Base-by-base conservation (phyloP, 2,797 vertebrate genomes). In the Pangasius djambal region DNA sequence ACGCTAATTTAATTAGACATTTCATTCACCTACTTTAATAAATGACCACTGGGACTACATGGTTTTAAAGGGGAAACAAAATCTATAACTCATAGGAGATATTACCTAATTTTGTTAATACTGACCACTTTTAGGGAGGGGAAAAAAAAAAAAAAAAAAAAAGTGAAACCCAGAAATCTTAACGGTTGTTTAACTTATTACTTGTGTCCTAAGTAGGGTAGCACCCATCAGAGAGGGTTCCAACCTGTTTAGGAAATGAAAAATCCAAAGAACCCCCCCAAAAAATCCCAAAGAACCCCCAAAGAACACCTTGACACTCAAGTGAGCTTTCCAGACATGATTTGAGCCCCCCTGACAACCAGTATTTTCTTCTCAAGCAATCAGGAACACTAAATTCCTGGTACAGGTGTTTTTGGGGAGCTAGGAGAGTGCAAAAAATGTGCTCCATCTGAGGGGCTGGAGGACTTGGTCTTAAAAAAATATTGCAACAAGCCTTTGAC, bases 401-500 rank as follows among this genome's bases (percentile, higher is more conserved):
- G n/a, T 31, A 78, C 86, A 79, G 75, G 74, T 78, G 86, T 52
- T 63, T 87, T n/a, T 48, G 2, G 37, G 37, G 34, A 75, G 50
- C 37, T 63, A n/a, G 7, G 13, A 34, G 44, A 50, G 44, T 52
- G 4, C 9, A 9, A 20, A 28, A 63, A 52, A 50, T 7, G 6
- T 78, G 44, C 9, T 28, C 57, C 40, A 65, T 59, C 1, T 77
- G 57, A 18, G n/a, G 20, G 12, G n/a, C 20, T 85, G 63, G 37
- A 67, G 40, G 28, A n/a, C 37, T 18, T n/a, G 13, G 3, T 44
- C 2, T 28, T 2, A 40, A 18, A 59, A 13, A 13, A 55, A 31
- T 79, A 28, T 37, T 59, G 83, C 63, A 90, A 37, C 86, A 44
- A 89, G 74, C 44, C 83, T 86, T 61, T 75, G 55, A 83, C 57